Percentiles rank a stretch among this genome's conserved stretches.
Evolutionary conservation across 2,113 vertebrate species (phyloP).

Genomic region (Pangasianodon hypophthalmus): DNA sequence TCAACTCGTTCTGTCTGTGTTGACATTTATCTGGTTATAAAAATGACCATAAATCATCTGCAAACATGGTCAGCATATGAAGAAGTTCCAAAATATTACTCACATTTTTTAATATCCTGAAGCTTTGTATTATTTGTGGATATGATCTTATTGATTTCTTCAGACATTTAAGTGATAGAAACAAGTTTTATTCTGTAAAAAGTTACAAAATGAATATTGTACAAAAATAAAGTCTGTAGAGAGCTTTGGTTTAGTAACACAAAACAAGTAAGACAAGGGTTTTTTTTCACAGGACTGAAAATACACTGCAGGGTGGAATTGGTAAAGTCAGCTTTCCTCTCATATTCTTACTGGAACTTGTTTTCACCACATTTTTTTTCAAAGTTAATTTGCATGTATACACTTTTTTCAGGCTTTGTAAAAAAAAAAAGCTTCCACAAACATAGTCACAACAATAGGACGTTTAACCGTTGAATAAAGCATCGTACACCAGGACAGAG

Average conservation of each 20-base stretch:
- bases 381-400: constrained; percentile 36
- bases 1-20: not conserved
- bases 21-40: not conserved
- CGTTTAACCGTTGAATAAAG: constrained; percentile 47
- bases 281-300: constrained; percentile 57
- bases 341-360: not conserved
- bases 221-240: constrained; percentile 99
- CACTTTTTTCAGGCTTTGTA: constrained; percentile 25
- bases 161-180: constrained; percentile 81
- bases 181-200: constrained; percentile 98
- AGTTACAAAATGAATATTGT: constrained; percentile 99
- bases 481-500: constrained; percentile 47
- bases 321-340: constrained; percentile 12
- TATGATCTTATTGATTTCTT: not conserved
- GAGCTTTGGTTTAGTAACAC: constrained; percentile 99
- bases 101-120: not conserved
- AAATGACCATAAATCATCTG: not conserved
- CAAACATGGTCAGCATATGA: not conserved
- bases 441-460: constrained; percentile 32
- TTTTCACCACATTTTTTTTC: constrained; percentile 15
- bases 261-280: constrained; percentile 80
- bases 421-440: constrained; percentile 39
- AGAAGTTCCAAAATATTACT: not conserved
- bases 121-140: not conserved
- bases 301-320: constrained; percentile 34